Evolutionary conservation across 2,797 vertebrate genomes (phyloP).

Genomic region (Poeciliopsis gracilis): DNA sequence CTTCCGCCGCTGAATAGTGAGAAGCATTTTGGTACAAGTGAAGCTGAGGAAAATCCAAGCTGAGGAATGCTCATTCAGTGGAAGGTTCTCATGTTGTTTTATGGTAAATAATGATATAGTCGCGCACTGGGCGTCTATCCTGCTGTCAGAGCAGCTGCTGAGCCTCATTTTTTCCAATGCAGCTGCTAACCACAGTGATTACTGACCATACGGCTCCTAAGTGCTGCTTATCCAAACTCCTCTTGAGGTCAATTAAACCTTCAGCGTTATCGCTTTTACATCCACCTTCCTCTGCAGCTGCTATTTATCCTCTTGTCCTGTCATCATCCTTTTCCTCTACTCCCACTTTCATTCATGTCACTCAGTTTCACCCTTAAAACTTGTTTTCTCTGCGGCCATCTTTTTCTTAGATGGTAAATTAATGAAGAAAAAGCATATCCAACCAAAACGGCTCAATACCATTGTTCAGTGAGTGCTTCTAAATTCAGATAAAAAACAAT

Average conservation of each 20-base stretch:
- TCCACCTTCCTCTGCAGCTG: constrained; percentile 21
- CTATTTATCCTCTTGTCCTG: constrained; percentile 30
- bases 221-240: constrained; percentile 63
- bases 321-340: constrained; percentile 9
- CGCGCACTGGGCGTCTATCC: constrained; percentile 6
- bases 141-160: constrained; percentile 32
- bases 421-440: no score
- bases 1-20: background rate
- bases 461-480: background rate
- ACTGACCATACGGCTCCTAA: constrained; percentile 63
- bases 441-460: background rate
- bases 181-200: constrained; percentile 61
- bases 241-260: constrained; percentile 59
- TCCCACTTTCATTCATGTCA: background rate
- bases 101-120: constrained; percentile 19
- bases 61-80: background rate
- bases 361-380: background rate
- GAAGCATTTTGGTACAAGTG: background rate
- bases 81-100: background rate
- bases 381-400: background rate
- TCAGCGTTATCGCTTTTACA: constrained; percentile 40
- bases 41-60: background rate
- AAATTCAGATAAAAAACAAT: background rate
- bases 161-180: constrained; percentile 1
- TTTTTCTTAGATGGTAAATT: background rate